Evolutionary conservation across 64 coral and sea anemone genomes (phyloP), one percentile per base, ranked within the genome.

Genomic region (Platygyra sinensis): DNA sequence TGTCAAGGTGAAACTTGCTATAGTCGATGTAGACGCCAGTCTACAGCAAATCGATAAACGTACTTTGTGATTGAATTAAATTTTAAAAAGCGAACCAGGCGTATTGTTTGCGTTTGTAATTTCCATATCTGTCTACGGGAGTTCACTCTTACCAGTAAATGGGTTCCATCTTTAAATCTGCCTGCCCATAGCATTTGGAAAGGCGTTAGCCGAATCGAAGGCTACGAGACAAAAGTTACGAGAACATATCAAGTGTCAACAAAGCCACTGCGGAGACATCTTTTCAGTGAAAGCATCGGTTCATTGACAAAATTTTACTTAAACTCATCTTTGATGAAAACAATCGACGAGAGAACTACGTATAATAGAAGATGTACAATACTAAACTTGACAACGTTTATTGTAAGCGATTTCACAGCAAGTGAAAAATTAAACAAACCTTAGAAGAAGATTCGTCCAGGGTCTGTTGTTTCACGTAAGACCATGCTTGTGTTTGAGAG

Each of bases 161-260:
- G 97, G 19, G 93, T 95, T 73, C 97, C 97, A 93, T 99, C 97
- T 83, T 93, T 90, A 92, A 96, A 99, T 87, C 87, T 99, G 15
- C 97, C 97, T 88, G 97, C 91, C 78, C 93, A 92, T 17, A 99
- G 94, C 92, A 99, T 99, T 52, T 99, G 97, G 86, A 88, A 96
- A 19, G 97, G 97, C 61, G 97, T 99, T 29, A 99, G 78, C 28
- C 91, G 94, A 78, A 99, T 87, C 12, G 97, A 99, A 51, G 94
- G 72, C 97, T 99, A 63, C 24, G 91, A 96, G 4, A 90, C 36
- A 77, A 75, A 61, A 46, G 61, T 24, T 61, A 3, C 18, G 12
- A 18, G 17, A 62, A 33, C 22, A 27, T 62, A 60, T 20, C 4
- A 25, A 57, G 14, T 32, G 25, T 60, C 57, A 30, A 61, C 65